Evolutionary conservation across 2,797 vertebrate genomes (phyloP), one percentile per base, ranked within the genome.

Genomic region (Vireo griseus): DNA sequence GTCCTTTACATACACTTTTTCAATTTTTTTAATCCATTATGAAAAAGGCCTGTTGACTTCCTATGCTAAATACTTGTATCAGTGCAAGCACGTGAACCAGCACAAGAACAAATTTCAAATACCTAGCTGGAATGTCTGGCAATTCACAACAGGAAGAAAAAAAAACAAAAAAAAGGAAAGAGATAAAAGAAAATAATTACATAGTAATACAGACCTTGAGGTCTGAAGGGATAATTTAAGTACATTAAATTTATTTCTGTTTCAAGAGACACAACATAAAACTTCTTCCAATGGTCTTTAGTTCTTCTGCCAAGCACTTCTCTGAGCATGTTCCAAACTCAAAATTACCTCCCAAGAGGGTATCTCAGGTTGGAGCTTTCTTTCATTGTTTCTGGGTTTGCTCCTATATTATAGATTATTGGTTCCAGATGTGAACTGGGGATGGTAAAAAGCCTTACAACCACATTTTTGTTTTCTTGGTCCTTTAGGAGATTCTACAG

Each of bases 251-350:
- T 92, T 86, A 81, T 91, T 96, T 95, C 77, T 91, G 39, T 90
- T 96, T 91, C 89, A 93, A 93, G 72, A 86, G 78, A 91, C 75
- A 93, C 61, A 78, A 91, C 68, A 87, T 90, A 92, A 96, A 97
- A 95, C 47, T 91, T 91, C 39, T 90, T 74, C 69, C 78, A 77
- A 15, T n/a, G 21, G 26, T 45, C 92, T 77, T 96, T 17, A 94
- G 78, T 95, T 95, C 58, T 75, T 62, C 68, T 92, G 92, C 84
- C 95, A 96, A 96, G 63, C 62, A 82, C 57, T 91, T 91, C 72
- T 87, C 75, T 69, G 75, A 94, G 65, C 40, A 44, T 3, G 39
- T 80, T 96, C 92, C 94, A 96, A 92, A 92, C 44, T 81, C 35
- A 86, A 75, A 94, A 94, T 94, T 72, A 93, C 58, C 54, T 93